Evolutionary conservation across 1,140 invertebrate species (phyloP), one percentile per base, ranked within the genome.

Genomic region (honey bee (Apis mellifera)): DNA sequence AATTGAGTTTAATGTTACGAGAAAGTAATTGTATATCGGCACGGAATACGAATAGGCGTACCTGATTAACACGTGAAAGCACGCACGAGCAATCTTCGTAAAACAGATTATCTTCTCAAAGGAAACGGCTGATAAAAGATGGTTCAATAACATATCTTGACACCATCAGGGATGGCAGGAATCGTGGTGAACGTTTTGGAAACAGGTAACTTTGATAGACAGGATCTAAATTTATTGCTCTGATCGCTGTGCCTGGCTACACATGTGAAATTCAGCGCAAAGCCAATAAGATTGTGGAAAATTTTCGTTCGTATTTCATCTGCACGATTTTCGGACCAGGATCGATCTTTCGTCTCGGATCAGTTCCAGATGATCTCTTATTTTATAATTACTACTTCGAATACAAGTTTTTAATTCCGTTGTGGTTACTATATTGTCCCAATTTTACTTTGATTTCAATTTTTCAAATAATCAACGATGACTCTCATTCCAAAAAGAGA

Each of bases 181-280:
- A 89, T 48, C 70, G 72, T 82, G 21, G 84, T 87, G 80, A 88
- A 87, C 62, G 86, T 82, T 84, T 86, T 85, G 62, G 87, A 81
- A 69, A 83, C 72, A 48, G 84, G 83, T 71, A 89, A 80, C 75
- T 21, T 84, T 57, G 78, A 81, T 82, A 82, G 78, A 82, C 74
- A 75, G 86, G 77, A 86, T 82, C 83, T 88, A 88, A 83, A 65
- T 88, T 90, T 86, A 84, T 73, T 87, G 84, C 82, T 85, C 88
- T 85, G 86, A 84, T 89, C 85, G 82, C 81, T 85, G 85, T 85
- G 84, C 84, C 87, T 83, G 82, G 75, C 89, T 90, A 86, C 76
- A 78, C 79, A 82, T 66, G 84, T 89, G 86, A 88, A 88, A 78
- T 88, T 69, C 84, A 88, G 86, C 87, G 81, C 86, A 89, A 89